Conservation (phyloP, 53 echinoderm and acorn worm genomes). For the Arbacia lixula region DNA sequence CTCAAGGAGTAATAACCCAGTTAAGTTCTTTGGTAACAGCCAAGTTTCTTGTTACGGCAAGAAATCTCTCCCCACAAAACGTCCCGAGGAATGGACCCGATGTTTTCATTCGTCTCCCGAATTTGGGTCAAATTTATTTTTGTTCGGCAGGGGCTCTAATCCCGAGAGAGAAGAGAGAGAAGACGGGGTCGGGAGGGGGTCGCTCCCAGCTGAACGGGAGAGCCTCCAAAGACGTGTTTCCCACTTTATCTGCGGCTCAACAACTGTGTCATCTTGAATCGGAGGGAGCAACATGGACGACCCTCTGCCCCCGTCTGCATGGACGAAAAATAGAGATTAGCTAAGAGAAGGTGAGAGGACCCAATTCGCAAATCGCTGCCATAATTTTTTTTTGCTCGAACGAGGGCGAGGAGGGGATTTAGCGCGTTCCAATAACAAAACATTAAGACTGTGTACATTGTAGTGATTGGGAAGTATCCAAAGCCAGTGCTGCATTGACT, state of each 20-base stretch:
- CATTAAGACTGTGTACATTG: slow-evolving; percentile 36
- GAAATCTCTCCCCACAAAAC: slow-evolving; percentile 39
- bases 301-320: neutral
- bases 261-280: slow-evolving; percentile 53
- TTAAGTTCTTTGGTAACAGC: slow-evolving; percentile 14
- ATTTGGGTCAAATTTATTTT: slow-evolving; percentile 60
- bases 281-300: neutral
- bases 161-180: slow-evolving; percentile 8
- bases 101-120: slow-evolving; percentile 51
- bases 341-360: neutral
- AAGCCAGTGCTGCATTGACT: slow-evolving; percentile 8
- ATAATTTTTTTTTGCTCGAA: neutral
- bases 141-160: slow-evolving; percentile 20
- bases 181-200: slow-evolving; percentile 27
- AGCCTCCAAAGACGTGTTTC: slow-evolving; percentile 34
- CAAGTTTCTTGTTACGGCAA: slow-evolving; percentile 4
- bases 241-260: slow-evolving; percentile 19
- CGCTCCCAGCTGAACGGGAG: slow-evolving; percentile 3
- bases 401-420: slow-evolving; percentile 29
- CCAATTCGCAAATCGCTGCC: slow-evolving; percentile 15
- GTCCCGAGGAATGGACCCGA: slow-evolving; percentile 34
- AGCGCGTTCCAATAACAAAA: slow-evolving; percentile 33
- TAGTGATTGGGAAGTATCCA: neutral
- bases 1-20: slow-evolving; percentile 27
- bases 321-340: neutral